A percentile compares a stretch with the other conserved stretches of the same genome.
Evolutionary conservation across 2,113 vertebrate species (phyloP).

Genomic region (Mungos mungo): DNA sequence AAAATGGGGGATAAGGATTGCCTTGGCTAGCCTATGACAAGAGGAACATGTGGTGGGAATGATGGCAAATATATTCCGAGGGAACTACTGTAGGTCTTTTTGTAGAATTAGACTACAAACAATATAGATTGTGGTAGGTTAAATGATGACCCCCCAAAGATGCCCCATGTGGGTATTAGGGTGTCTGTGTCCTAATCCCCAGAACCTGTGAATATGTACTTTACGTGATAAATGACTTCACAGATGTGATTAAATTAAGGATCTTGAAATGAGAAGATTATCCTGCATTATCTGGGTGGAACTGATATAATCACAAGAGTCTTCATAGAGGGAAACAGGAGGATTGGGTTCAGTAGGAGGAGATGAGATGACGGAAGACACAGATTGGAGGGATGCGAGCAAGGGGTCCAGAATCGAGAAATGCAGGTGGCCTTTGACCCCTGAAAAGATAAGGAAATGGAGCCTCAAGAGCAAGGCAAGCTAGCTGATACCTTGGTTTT

Average conservation of each 20-base stretch:
- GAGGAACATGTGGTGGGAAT: background rate
- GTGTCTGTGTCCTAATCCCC: background rate
- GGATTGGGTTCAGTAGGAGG: background rate
- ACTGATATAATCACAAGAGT: background rate
- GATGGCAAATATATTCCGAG: background rate
- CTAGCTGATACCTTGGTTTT: background rate
- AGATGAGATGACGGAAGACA: background rate
- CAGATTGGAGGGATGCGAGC: background rate
- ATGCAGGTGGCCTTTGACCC: background rate
- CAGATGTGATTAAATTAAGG: background rate
- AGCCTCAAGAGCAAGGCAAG: background rate
- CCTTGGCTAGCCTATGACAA: background rate
- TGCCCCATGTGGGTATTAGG: background rate
- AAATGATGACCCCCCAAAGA: background rate
- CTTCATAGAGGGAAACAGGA: background rate
- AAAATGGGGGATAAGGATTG: background rate
- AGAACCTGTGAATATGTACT: background rate
- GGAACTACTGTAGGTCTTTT: background rate
- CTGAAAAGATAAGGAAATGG: fast-evolving
- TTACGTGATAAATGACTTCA: background rate
- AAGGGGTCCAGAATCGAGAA: background rate
- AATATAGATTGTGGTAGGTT: background rate
- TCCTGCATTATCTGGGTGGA: background rate
- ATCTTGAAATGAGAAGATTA: background rate
- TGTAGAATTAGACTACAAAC: background rate